Conservation (phyloP, 2,888 invertebrate species). For the Sarcophaga rosellei region DNA sequence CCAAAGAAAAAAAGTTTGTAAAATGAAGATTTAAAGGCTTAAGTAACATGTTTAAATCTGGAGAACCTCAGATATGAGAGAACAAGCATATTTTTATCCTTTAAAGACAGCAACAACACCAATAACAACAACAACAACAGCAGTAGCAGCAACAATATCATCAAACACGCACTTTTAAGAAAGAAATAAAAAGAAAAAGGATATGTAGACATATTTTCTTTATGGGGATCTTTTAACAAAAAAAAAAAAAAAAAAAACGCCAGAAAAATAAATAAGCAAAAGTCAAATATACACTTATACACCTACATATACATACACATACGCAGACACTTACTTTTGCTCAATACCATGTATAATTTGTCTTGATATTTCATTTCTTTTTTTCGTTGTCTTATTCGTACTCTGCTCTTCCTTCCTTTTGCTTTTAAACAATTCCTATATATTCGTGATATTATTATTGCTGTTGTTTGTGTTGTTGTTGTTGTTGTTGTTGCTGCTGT, state of each 20-base stretch:
- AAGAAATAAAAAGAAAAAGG: background rate
- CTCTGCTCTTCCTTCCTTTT: background rate
- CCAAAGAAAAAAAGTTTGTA: background rate
- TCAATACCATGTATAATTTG: background rate
- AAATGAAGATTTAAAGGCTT: conserved; percentile 29
- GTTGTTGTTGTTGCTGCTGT: background rate
- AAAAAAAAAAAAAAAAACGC: too few species aligned
- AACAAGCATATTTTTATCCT: conserved; percentile 28
- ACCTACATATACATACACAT: background rate
- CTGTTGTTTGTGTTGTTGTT: background rate
- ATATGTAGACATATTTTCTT: conserved; percentile 21
- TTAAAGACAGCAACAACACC: conserved; percentile 32
- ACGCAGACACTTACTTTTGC: background rate
- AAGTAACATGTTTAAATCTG: conserved; percentile 24
- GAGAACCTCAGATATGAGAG: conserved; percentile 20
- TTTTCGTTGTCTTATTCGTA: background rate
- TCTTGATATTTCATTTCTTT: conserved; percentile 10
- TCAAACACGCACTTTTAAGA: background rate
- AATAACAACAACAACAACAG: conserved; percentile 3
- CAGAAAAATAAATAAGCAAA: too few species aligned
- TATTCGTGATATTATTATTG: background rate
- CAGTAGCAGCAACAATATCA: conserved; percentile 11
- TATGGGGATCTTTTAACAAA: background rate
- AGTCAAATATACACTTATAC: background rate
- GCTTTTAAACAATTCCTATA: background rate